Percentiles rank a stretch among this genome's conserved stretches.
These are phyloP conservation scores for Macroglossus sobrinus DNA, from an alignment of 2,113 vertebrate genomes.

Conservation along the genomic window DNA sequence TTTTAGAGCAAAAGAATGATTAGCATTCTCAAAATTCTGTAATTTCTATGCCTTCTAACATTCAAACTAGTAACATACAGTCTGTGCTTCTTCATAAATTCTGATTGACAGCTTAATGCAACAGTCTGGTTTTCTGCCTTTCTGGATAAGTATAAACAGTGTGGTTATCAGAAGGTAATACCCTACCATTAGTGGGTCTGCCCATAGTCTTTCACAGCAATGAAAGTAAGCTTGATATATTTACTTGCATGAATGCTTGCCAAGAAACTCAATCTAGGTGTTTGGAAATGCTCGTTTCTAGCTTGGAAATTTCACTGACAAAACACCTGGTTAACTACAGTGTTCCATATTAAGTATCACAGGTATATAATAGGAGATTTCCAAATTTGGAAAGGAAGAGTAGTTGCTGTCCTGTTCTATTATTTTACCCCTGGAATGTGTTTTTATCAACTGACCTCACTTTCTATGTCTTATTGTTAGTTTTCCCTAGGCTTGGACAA, in stretches of 20 bases:
- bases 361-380: neutral
- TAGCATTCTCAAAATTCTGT: slow-evolving; percentile 26
- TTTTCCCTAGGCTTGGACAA: neutral
- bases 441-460: neutral
- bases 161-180: slow-evolving; percentile 32
- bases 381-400: neutral
- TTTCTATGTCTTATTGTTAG: neutral
- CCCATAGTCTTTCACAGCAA: neutral
- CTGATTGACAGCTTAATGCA: slow-evolving; percentile 50
- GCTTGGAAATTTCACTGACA: neutral
- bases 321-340: neutral
- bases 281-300: neutral
- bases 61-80: slow-evolving; percentile 39
- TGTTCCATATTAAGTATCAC: neutral
- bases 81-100: slow-evolving; percentile 21
- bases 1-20: slow-evolving; percentile 40
- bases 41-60: slow-evolving; percentile 32
- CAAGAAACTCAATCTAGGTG: neutral
- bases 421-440: neutral
- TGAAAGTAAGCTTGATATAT: neutral
- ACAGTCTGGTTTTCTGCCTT: neutral
- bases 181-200: slow-evolving; percentile 15
- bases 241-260: slow-evolving; percentile 25
- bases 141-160: slow-evolving; percentile 40
- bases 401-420: neutral